Evolutionary conservation across 2,797 vertebrate species (phyloP).

Genomic region (Brachyrhaphis roseni): DNA sequence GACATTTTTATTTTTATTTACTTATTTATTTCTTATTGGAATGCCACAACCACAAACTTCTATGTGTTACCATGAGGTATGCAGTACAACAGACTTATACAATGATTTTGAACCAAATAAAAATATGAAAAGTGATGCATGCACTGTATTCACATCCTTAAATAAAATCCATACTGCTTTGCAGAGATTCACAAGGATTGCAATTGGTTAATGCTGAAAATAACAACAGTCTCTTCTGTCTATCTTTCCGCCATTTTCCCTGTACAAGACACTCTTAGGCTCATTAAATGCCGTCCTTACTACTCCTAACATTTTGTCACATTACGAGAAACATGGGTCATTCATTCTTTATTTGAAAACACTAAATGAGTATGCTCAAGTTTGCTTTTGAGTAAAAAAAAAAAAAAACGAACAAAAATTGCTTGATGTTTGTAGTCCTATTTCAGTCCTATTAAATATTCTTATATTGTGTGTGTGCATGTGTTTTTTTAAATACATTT

Average conservation of each 20-base stretch:
- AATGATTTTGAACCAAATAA: background rate
- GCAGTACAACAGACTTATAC: background rate
- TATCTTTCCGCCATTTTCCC: background rate
- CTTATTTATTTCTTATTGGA: background rate
- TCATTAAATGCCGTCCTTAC: background rate
- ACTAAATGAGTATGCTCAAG: background rate
- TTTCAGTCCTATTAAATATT: background rate
- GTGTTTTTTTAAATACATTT: background rate
- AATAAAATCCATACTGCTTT: too few relatives aligned
- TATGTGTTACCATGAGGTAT: background rate
- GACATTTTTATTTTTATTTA: too few relatives aligned
- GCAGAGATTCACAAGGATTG: too few relatives aligned
- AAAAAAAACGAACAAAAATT: background rate
- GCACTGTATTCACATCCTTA: too few relatives aligned
- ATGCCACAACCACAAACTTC: background rate
- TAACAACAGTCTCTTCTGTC: background rate
- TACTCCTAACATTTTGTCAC: too few relatives aligned
- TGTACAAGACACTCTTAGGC: background rate
- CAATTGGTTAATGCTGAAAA: too few relatives aligned
- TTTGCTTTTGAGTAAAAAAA: background rate
- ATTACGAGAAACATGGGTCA: background rate
- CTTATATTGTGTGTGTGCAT: too few relatives aligned
- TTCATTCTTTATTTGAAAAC: background rate
- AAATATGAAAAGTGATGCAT: background rate
- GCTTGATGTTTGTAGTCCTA: background rate